Percentiles rank a stretch among this genome's conserved stretches.
phyloP scores from a whole-genome alignment of 2,113 vertebrate species.

The Tautogolabrus adspersus region DNA sequence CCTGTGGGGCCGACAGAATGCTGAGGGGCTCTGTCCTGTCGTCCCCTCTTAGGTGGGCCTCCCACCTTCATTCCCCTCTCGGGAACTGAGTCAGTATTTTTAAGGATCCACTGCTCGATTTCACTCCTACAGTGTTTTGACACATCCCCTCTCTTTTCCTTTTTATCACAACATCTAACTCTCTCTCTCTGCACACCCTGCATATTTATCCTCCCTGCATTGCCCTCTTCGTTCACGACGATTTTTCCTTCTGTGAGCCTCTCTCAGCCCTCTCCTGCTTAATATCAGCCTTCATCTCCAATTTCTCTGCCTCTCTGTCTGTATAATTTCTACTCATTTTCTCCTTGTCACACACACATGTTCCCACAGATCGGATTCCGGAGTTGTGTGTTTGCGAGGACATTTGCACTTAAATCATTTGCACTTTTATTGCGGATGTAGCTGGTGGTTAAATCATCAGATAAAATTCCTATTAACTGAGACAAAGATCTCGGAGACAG shows the following conservation, averaged over 20 bases:
- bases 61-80: constrained; percentile 12
- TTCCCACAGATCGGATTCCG: constrained; percentile 6
- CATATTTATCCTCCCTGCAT: background rate
- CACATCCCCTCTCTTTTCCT: background rate
- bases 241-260: background rate
- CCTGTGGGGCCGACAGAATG: constrained; percentile 1
- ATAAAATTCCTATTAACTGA: constrained; percentile 6
- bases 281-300: constrained; percentile 30
- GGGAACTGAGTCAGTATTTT: constrained; percentile 62
- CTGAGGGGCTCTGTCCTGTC: constrained; percentile 35
- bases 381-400: constrained; percentile 3
- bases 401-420: constrained; percentile 35
- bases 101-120: constrained; percentile 28
- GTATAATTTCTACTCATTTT: constrained; percentile 10
- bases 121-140: constrained; percentile 21
- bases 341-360: background rate
- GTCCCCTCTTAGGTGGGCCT: constrained; percentile 41
- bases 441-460: constrained; percentile 25
- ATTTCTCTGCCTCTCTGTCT: constrained; percentile 29
- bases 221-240: background rate
- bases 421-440: constrained; percentile 8
- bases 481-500: background rate
- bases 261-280: constrained; percentile 5
- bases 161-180: background rate
- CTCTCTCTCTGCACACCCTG: background rate